Percentiles rank a stretch among this genome's conserved stretches.
Evolutionary conservation across 1,140 invertebrate genomes (phyloP).

Genomic region (Arion vulgaris): DNA sequence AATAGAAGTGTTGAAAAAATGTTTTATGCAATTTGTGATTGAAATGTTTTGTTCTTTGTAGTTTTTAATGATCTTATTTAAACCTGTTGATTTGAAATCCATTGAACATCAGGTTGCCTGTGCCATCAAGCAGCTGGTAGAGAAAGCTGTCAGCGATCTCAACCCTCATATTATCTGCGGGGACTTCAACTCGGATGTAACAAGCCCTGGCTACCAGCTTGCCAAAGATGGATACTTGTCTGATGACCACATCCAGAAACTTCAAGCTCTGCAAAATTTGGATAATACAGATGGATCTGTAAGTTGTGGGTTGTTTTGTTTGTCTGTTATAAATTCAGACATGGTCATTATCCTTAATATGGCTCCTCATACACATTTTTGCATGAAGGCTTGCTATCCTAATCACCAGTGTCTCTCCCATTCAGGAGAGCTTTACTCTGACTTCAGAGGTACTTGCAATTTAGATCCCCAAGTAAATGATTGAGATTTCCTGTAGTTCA

Average conservation of each 20-base stretch:
- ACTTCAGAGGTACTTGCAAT: too few species aligned
- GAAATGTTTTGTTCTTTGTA: too few species aligned
- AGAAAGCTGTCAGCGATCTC: conserved; percentile 54
- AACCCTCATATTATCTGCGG: conserved; percentile 66
- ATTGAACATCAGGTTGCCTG: conserved; percentile 52
- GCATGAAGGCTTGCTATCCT: too few species aligned
- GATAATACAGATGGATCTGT: conserved; percentile 57
- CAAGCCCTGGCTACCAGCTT: conserved; percentile 61
- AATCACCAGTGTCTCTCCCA: neutral
- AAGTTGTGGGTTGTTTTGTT: conserved; percentile 30
- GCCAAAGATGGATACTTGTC: conserved; percentile 61
- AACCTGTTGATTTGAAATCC: too few species aligned
- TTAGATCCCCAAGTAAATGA: too few species aligned
- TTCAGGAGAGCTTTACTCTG: too few species aligned
- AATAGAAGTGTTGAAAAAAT: too few species aligned
- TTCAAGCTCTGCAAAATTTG: conserved; percentile 55
- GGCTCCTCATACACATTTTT: neutral
- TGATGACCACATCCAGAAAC: conserved; percentile 51
- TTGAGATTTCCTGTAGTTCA: too few species aligned
- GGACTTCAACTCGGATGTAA: conserved; percentile 64
- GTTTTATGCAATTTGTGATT: too few species aligned
- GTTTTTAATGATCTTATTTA: too few species aligned
- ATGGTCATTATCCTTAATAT: neutral
- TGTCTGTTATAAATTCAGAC: too few species aligned
- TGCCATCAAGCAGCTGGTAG: conserved; percentile 63